A percentile compares a stretch with the other conserved stretches of the same genome.
Evolutionary conservation across 2,888 invertebrate genomes (phyloP).

Genomic region (Leucania comma): DNA sequence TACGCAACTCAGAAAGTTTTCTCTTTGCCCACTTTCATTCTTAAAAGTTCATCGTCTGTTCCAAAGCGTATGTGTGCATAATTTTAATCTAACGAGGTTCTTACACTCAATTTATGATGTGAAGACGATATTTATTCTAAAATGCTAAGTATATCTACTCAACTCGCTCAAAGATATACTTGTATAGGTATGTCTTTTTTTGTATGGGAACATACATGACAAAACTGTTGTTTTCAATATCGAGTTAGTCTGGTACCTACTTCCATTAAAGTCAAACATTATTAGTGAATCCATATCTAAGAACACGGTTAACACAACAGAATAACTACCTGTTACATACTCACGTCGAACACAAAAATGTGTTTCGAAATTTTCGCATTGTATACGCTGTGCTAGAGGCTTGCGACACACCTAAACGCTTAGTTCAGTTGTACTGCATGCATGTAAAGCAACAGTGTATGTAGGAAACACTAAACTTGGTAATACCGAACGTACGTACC

Average conservation of each 20-base stretch:
- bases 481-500: conserved; percentile 11
- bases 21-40: conserved; percentile 49
- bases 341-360: conserved; percentile 53
- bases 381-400: conserved; percentile 42
- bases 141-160: background rate
- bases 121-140: background rate
- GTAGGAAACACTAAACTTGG: conserved; percentile 33
- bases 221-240: background rate
- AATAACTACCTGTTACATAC: conserved; percentile 46
- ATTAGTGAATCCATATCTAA: conserved; percentile 26
- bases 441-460: conserved; percentile 52
- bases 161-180: background rate
- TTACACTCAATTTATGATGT: background rate
- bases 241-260: background rate
- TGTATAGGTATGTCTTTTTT: background rate
- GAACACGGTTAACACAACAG: conserved; percentile 36
- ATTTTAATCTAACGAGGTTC: background rate
- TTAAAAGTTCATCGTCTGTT: conserved; percentile 20
- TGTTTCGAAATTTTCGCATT: conserved; percentile 60
- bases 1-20: conserved; percentile 34
- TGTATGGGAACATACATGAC: background rate
- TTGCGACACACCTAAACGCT: conserved; percentile 59
- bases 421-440: conserved; percentile 37
- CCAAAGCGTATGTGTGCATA: background rate
- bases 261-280: conserved; percentile 19